Evolutionary conservation across 35 echinoderm and acorn worm genomes (phyloP).

Genomic region (Stichopus chloronotus): DNA sequence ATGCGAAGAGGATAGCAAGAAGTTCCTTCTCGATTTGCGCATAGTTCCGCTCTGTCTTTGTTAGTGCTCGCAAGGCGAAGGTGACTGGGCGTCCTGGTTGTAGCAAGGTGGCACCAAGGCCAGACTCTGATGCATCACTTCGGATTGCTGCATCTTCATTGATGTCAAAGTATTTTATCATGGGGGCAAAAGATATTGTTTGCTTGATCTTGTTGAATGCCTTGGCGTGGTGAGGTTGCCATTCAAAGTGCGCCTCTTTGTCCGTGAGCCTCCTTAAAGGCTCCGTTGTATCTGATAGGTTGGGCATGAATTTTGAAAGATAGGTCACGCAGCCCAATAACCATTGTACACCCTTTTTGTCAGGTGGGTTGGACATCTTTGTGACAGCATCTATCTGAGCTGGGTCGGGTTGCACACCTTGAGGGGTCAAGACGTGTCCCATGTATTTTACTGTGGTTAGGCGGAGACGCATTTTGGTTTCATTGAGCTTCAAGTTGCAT

Average conservation of each 20-base stretch:
- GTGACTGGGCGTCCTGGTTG: slow-evolving; percentile 71
- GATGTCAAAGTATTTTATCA: slow-evolving; percentile 69
- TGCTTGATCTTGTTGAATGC: slow-evolving; percentile 61
- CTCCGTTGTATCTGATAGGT: slow-evolving; percentile 16
- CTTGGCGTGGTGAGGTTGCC: slow-evolving; percentile 58
- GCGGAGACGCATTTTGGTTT: background rate
- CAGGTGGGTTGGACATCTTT: background rate
- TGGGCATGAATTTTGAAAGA: slow-evolving; percentile 49
- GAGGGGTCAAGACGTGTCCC: background rate
- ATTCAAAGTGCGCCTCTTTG: slow-evolving; percentile 54
- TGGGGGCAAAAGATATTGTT: slow-evolving; percentile 49
- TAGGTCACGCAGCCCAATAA: slow-evolving; percentile 32
- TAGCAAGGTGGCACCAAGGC: slow-evolving; percentile 67
- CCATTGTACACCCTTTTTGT: background rate
- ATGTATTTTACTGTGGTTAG: background rate
- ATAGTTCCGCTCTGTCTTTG: slow-evolving; percentile 70
- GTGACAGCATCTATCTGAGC: slow-evolving; percentile 1
- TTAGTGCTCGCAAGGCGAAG: slow-evolving; percentile 63
- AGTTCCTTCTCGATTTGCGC: slow-evolving; percentile 86
- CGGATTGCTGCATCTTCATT: slow-evolving; percentile 67
- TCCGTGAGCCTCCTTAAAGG: background rate
- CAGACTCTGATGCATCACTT: slow-evolving; percentile 72
- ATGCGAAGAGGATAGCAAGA: slow-evolving; percentile 72
- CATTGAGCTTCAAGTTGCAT: slow-evolving; percentile 41
- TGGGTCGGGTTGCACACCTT: slow-evolving; percentile 35